Conservation (phyloP, 2,888 invertebrate genomes). For the Atethmia centrago region DNA sequence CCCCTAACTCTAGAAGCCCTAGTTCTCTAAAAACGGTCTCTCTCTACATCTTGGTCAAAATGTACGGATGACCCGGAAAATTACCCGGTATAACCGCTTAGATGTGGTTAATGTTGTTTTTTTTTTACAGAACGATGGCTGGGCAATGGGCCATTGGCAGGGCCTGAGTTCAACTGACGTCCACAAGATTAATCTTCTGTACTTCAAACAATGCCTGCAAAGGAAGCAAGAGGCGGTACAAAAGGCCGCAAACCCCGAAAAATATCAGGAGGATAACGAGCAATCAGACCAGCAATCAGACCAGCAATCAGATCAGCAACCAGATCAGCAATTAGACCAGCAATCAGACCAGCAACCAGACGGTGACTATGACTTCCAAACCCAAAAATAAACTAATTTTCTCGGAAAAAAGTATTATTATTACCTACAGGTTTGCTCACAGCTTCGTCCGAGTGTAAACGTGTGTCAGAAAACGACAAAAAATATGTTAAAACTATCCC, state of each 20-base stretch:
- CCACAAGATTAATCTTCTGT: conserved; percentile 81
- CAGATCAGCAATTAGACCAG: too few relatives aligned
- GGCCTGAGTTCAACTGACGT: conserved; percentile 84
- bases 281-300: too few relatives aligned
- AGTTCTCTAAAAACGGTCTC: too few relatives aligned
- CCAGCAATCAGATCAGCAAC: too few relatives aligned
- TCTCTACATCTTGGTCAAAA: too few relatives aligned
- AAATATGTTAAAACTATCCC: too few relatives aligned
- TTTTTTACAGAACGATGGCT: conserved; percentile 84
- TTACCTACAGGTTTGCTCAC: background rate
- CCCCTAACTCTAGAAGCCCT: too few relatives aligned
- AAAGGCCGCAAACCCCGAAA: too few relatives aligned
- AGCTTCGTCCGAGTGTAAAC: background rate
- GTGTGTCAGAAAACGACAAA: too few relatives aligned
- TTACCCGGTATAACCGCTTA: background rate
- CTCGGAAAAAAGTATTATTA: background rate
- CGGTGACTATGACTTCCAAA: background rate
- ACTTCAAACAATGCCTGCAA: conserved; percentile 75
- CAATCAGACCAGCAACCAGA: background rate
- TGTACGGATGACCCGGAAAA: too few relatives aligned
- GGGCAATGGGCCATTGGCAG: conserved; percentile 89
- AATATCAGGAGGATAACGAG: too few relatives aligned
- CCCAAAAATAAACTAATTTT: background rate
- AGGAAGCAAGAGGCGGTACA: conserved; percentile 44
- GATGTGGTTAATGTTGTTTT: too few relatives aligned